These are phyloP conservation scores for Cottoperca gobio DNA, from an alignment of 2,797 vertebrate species.

Conservation along the genomic window DNA sequence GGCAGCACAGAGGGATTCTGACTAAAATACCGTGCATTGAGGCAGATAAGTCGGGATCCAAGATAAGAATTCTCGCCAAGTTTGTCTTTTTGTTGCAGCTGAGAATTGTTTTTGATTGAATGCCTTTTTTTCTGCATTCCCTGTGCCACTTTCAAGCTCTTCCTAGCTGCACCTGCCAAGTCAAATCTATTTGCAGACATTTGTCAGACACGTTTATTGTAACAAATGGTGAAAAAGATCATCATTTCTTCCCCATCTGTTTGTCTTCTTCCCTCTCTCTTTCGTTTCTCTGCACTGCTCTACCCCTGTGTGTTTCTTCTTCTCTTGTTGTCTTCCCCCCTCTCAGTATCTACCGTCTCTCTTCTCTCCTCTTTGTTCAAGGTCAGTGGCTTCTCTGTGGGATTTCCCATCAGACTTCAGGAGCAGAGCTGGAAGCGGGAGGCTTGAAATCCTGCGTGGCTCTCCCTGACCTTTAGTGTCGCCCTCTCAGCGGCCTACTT, in stretches of 20 bases:
- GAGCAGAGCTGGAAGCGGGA: conserved; percentile 18
- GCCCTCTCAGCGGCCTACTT: conserved; percentile 33
- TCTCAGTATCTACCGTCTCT: neutral
- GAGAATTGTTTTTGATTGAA: conserved; percentile 11
- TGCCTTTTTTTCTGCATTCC: neutral
- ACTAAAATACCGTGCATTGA: conserved; percentile 13
- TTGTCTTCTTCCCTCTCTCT: neutral
- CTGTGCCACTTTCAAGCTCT: neutral
- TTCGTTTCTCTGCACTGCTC: neutral
- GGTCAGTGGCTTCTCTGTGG: conserved; percentile 52
- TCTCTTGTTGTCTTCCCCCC: no score
- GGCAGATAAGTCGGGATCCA: conserved; percentile 15
- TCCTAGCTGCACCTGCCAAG: conserved; percentile 22
- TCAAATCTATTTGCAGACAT: conserved; percentile 37
- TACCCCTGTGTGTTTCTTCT: neutral
- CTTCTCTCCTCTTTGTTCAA: conserved; percentile 46
- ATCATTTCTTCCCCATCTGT: neutral
- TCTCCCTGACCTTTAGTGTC: conserved; percentile 31
- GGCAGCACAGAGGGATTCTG: neutral
- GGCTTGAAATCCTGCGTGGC: conserved; percentile 34
- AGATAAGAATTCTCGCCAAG: conserved; percentile 22
- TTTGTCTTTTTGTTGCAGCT: conserved; percentile 21
- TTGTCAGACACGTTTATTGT: conserved; percentile 3
- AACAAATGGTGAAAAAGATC: neutral
- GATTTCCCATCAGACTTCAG: conserved; percentile 55